These are phyloP conservation scores for Elmis aenea DNA, from an alignment of 2,888 invertebrate species.

Conservation along the genomic window DNA sequence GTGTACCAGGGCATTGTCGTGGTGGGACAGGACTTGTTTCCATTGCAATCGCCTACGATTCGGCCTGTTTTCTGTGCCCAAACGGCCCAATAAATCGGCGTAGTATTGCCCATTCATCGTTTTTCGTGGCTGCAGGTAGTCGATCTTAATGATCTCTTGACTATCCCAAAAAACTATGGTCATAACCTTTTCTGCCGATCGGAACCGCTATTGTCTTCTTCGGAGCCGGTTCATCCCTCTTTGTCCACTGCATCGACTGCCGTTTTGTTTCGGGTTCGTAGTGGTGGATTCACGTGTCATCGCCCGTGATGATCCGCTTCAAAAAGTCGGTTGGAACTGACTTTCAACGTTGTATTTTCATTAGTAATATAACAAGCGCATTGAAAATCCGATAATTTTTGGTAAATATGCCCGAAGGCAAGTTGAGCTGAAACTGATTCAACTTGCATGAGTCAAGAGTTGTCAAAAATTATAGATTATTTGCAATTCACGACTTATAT, in stretches of 20 bases:
- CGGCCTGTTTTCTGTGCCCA: too few relatives aligned
- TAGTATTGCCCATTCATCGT: constrained; percentile 6
- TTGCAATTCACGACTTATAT: too few relatives aligned
- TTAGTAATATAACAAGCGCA: too few relatives aligned
- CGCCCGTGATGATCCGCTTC: constrained; percentile 6
- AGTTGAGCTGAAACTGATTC: too few relatives aligned
- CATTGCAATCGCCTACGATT: constrained; percentile 5
- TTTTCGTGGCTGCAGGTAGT: too few relatives aligned
- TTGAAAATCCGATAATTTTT: too few relatives aligned
- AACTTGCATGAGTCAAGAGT: too few relatives aligned
- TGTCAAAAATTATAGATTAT: too few relatives aligned
- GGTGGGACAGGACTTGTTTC: constrained; percentile 8
- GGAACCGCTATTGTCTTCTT: constrained; percentile 7
- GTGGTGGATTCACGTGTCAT: constrained; percentile 14
- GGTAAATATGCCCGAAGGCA: too few relatives aligned
- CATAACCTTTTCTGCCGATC: constrained; percentile 6
- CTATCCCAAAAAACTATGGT: too few relatives aligned
- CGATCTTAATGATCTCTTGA: too few relatives aligned
- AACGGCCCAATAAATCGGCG: not conserved
- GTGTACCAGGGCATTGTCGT: constrained; percentile 8
- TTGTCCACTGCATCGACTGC: constrained; percentile 9
- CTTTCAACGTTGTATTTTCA: too few relatives aligned
- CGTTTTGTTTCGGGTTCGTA: constrained; percentile 9
- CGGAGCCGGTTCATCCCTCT: constrained; percentile 7
- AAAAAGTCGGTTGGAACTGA: constrained; percentile 6